These are phyloP conservation scores for Grus americana DNA, from an alignment of 2,113 vertebrate genomes.

Conservation along the genomic window DNA sequence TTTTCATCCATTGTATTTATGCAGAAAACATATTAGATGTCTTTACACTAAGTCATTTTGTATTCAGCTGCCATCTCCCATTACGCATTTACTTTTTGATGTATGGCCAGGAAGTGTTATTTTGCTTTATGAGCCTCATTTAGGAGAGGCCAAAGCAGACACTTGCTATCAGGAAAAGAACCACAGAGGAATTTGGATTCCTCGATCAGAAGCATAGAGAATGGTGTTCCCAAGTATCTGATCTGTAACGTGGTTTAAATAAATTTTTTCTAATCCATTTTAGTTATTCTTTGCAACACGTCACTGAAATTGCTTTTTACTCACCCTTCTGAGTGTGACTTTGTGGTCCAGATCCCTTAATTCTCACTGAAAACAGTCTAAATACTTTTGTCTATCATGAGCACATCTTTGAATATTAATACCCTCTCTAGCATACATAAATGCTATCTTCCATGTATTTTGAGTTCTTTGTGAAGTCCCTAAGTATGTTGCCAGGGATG, in stretches of 20 bases:
- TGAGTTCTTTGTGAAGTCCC: neutral
- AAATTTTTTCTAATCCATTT: neutral
- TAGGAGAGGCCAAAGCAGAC: neutral
- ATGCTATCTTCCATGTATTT: neutral
- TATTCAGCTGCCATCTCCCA: neutral
- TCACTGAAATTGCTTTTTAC: neutral
- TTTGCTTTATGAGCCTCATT: neutral
- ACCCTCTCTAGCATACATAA: neutral
- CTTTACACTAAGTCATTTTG: neutral
- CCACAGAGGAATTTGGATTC: neutral
- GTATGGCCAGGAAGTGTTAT: neutral
- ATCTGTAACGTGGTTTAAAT: neutral
- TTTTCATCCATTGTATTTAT: neutral
- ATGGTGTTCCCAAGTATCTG: neutral
- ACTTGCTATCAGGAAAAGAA: neutral
- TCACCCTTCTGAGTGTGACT: neutral
- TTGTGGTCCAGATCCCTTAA: neutral
- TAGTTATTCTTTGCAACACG: neutral
- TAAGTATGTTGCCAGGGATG: neutral
- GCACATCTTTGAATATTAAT: neutral
- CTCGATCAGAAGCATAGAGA: accelerated
- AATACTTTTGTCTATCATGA: neutral
- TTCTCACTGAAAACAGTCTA: neutral
- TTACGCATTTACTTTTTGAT: neutral
- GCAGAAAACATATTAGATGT: neutral